These are phyloP conservation scores for Brenthis ino DNA, from an alignment of 2,888 invertebrate species.

Conservation along the genomic window DNA sequence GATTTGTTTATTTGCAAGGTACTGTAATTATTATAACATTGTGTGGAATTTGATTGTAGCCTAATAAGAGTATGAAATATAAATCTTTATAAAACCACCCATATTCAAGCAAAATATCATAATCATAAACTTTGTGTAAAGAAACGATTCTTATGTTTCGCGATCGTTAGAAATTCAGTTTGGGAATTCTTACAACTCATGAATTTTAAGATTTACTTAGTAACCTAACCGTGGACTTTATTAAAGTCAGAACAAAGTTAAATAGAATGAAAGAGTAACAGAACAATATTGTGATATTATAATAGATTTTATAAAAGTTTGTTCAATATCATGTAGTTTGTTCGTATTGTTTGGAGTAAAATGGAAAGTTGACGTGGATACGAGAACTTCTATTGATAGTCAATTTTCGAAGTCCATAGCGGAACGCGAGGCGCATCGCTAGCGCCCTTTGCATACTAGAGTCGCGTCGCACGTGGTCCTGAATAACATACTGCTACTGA, in stretches of 20 bases:
- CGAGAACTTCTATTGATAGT: conserved; percentile 70
- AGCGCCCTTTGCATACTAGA: conserved; percentile 60
- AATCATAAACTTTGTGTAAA: too few species aligned
- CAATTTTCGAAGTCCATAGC: conserved; percentile 67
- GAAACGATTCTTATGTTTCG: background rate
- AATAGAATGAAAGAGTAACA: conserved; percentile 36
- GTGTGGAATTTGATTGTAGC: background rate
- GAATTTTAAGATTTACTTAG: conserved; percentile 18
- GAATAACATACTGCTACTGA: conserved; percentile 40
- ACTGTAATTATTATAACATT: conserved; percentile 11
- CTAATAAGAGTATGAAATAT: background rate
- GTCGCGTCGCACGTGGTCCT: conserved; percentile 51
- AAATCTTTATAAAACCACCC: background rate
- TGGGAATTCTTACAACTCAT: background rate
- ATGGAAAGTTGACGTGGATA: conserved; percentile 64
- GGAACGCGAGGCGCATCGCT: conserved; percentile 56
- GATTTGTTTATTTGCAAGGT: conserved; percentile 39
- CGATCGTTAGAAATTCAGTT: background rate
- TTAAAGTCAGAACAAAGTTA: conserved; percentile 32
- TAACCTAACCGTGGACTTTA: conserved; percentile 18
- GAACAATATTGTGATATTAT: conserved; percentile 40
- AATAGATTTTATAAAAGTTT: conserved; percentile 44
- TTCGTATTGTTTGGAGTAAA: conserved; percentile 52
- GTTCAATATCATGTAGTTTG: conserved; percentile 42
- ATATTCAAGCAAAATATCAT: too few species aligned